These are phyloP conservation scores for Chionis minor DNA, from an alignment of 2,113 vertebrate species.

Conservation along the genomic window DNA sequence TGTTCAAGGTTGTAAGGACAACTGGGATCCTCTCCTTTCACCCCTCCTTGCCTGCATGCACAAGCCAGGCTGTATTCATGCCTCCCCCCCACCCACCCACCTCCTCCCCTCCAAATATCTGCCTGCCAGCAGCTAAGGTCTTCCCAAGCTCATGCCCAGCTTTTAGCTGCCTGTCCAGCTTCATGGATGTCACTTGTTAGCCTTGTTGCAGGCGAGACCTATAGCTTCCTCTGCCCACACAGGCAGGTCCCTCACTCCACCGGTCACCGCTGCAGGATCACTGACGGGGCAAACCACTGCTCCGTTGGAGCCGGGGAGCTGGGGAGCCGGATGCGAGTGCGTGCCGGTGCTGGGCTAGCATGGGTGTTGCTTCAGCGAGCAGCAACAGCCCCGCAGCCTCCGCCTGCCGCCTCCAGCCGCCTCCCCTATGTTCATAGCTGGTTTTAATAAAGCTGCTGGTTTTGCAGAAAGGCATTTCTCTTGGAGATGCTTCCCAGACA, in stretches of 20 bases:
- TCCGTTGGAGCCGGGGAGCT: accelerated
- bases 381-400: background rate
- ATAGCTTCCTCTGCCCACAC: background rate
- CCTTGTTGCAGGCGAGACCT: background rate
- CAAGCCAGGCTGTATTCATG: background rate
- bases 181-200: background rate
- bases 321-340: accelerated
- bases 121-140: background rate
- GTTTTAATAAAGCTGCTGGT: constrained; percentile 42
- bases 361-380: background rate
- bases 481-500: background rate
- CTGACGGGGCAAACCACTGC: background rate
- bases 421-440: background rate
- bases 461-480: constrained; percentile 33
- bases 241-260: background rate
- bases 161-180: background rate
- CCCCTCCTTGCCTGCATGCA: background rate
- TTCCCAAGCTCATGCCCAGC: background rate
- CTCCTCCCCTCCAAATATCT: background rate
- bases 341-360: background rate
- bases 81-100: background rate
- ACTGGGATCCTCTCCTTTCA: background rate
- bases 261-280: background rate
- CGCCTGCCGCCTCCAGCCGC: background rate
- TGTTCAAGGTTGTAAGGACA: background rate